Conservation (phyloP, 1,140 invertebrate genomes). For the Drosophila grimshawi region DNA sequence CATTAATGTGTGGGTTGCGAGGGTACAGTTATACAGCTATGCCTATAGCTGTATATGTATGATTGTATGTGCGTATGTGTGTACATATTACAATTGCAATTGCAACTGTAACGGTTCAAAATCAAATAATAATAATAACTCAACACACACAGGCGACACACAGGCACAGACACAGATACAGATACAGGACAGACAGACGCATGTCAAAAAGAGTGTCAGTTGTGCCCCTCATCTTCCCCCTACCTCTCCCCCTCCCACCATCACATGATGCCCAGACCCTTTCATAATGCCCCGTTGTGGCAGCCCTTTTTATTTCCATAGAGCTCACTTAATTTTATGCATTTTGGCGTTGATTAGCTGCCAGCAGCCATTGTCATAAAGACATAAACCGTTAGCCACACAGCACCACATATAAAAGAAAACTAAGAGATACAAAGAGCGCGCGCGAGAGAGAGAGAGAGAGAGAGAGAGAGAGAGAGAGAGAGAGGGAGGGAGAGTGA, state of each 20-base stretch:
- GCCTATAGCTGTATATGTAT: conserved; percentile 4
- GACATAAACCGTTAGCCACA: conserved; percentile 21
- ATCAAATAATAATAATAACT: conserved; percentile 68
- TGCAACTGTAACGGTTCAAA: conserved; percentile 38
- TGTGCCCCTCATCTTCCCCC: conserved; percentile 17
- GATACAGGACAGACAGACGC: conserved; percentile 9
- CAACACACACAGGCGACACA: conserved; percentile 8
- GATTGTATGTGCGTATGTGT: not conserved
- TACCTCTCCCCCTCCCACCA: conserved; percentile 5
- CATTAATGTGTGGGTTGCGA: conserved; percentile 9
- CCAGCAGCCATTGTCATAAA: conserved; percentile 61
- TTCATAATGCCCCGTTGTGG: conserved; percentile 11
- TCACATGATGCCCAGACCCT: not conserved
- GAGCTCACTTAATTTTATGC: conserved; percentile 77
- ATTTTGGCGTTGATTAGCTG: conserved; percentile 79
- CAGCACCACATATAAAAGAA: not conserved
- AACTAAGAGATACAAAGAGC: not conserved
- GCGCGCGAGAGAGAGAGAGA: not conserved
- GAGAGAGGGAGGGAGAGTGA: conserved; percentile 5
- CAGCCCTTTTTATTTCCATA: conserved; percentile 25
- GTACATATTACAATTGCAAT: conserved; percentile 29
- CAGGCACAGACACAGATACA: not conserved
- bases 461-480: conserved; percentile 1
- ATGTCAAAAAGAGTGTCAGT: conserved; percentile 8
- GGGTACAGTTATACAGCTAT: conserved; percentile 67